Evolutionary conservation across 2,888 invertebrate genomes (phyloP).

Genomic region (Apodemia zela): DNA sequence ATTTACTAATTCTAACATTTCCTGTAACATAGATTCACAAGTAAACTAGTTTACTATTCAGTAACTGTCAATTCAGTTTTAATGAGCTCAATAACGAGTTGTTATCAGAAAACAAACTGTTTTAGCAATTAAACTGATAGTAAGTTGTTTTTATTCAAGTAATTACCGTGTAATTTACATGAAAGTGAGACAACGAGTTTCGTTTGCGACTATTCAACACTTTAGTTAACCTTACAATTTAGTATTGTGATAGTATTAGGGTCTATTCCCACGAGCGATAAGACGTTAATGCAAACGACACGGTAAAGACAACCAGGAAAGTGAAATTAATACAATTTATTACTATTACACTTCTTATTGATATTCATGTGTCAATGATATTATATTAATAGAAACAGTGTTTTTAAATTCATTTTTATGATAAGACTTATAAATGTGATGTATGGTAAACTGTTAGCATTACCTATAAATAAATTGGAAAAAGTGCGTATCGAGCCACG

Average conservation of each 20-base stretch:
- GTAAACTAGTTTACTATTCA: not conserved
- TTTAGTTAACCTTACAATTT: slow-evolving; percentile 23
- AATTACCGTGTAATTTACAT: slow-evolving; percentile 42
- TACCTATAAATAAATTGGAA: no score
- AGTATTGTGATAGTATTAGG: slow-evolving; percentile 31
- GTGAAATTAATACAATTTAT: no score
- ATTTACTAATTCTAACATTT: not conserved
- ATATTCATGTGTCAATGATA: no score
- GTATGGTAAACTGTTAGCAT: no score
- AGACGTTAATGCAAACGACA: not conserved
- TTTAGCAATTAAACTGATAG: slow-evolving; percentile 2
- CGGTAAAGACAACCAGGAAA: no score
- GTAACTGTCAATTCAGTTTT: not conserved
- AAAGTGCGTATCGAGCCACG: no score
- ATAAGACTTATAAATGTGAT: no score
- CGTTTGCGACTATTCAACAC: slow-evolving; percentile 28
- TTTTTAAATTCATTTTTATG: no score
- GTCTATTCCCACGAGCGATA: slow-evolving; percentile 13
- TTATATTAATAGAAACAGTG: no score
- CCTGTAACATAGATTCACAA: not conserved
- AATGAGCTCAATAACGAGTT: not conserved
- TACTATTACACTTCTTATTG: no score
- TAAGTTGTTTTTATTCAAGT: not conserved
- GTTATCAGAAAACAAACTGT: slow-evolving; percentile 14
- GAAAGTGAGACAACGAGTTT: slow-evolving; percentile 65